phyloP scores from a whole-genome alignment of 1,140 invertebrate genomes.

The Cyphomyrmex costatus region DNA sequence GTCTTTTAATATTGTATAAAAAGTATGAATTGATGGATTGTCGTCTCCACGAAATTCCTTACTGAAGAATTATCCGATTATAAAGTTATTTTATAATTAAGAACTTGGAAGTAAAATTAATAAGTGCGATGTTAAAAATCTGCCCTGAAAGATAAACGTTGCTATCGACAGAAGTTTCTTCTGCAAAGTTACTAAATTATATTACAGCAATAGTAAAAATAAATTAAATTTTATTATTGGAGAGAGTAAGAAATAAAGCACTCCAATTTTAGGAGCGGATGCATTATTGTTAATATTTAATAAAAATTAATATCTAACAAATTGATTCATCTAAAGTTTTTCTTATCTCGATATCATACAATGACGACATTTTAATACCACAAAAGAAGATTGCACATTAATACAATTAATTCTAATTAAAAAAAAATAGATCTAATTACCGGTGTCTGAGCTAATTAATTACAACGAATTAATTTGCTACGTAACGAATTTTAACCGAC shows the following conservation, averaged over 20 bases:
- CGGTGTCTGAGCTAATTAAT: conserved; percentile 13
- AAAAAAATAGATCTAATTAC: conserved; percentile 12
- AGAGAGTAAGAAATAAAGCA: neutral
- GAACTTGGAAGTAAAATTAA: conserved; percentile 37
- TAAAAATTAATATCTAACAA: neutral
- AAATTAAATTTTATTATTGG: neutral
- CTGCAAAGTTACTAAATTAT: conserved; percentile 17
- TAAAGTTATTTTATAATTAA: conserved; percentile 43
- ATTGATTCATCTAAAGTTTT: neutral
- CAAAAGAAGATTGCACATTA: neutral
- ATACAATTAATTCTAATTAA: neutral
- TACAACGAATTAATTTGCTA: conserved; percentile 9
- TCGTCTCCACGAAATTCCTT: conserved; percentile 5
- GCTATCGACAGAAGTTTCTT: conserved; percentile 7
- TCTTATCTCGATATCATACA: neutral
- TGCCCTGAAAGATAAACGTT: neutral
- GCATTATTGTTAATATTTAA: neutral
- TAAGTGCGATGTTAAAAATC: conserved; percentile 16
- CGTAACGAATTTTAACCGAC: conserved; percentile 1
- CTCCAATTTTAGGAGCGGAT: neutral
- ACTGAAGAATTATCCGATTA: conserved; percentile 18
- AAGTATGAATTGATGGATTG: conserved; percentile 3
- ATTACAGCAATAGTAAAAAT: conserved; percentile 18
- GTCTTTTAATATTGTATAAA: neutral
- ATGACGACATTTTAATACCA: neutral